Percentiles rank a stretch among this genome's conserved stretches.
Conservation (phyloP, 2,113 vertebrate genomes). For the Strix uralensis region DNA sequence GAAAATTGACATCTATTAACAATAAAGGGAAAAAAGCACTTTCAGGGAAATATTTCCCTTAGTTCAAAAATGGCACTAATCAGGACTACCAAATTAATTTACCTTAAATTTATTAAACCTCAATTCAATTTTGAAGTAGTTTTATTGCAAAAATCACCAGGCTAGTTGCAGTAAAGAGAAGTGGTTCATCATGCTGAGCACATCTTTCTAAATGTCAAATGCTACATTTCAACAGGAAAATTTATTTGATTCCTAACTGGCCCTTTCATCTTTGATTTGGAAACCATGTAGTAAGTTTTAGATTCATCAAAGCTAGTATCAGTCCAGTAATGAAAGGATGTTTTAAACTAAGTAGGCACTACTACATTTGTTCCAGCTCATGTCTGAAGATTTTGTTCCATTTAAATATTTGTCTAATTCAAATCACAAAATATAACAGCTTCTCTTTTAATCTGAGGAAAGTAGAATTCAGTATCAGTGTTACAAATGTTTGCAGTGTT, state of each 20-base stretch:
- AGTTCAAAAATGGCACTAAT: conserved; percentile 21
- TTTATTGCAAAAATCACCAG: conserved; percentile 47
- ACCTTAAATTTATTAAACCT: conserved; percentile 39
- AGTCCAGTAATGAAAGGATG: conserved; percentile 41
- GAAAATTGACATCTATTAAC: conserved; percentile 74
- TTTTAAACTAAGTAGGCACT: conserved; percentile 52
- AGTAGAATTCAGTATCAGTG: background rate
- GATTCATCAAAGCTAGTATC: conserved; percentile 67
- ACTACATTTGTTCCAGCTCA: conserved; percentile 43
- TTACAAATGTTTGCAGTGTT: background rate
- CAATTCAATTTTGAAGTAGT: conserved; percentile 15
- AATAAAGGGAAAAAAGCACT: conserved; percentile 13
- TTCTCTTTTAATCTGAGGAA: background rate
- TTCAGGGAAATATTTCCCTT: conserved; percentile 22
- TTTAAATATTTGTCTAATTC: conserved; percentile 57
- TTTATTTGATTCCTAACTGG: conserved; percentile 66
- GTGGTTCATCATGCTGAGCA: conserved; percentile 47
- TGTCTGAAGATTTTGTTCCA: conserved; percentile 27
- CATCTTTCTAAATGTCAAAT: conserved; percentile 52
- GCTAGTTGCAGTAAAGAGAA: conserved; percentile 18
- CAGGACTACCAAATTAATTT: conserved; percentile 44
- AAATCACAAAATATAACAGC: conserved; percentile 46
- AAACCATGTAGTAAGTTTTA: conserved; percentile 63
- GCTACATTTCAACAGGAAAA: conserved; percentile 65
- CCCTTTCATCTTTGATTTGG: conserved; percentile 68